These are phyloP conservation scores for Epirrhoe alternata DNA, from an alignment of 2,888 invertebrate species.

Conservation along the genomic window DNA sequence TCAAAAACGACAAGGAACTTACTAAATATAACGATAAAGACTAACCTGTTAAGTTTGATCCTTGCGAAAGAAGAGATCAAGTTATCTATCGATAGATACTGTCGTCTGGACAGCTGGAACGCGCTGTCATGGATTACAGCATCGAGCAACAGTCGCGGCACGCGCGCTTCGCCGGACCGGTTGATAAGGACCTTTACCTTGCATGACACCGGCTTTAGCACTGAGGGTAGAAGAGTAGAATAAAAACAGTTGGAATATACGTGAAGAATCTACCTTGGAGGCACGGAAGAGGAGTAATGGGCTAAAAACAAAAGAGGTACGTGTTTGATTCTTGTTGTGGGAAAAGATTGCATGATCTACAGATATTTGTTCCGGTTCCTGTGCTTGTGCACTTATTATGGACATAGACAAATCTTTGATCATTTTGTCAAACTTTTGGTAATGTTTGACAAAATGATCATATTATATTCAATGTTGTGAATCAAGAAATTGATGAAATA, in stretches of 20 bases:
- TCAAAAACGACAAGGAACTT: no score
- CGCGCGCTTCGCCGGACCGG: conserved; percentile 86
- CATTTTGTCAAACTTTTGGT: no score
- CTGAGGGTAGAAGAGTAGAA: conserved; percentile 70
- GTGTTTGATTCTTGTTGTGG: no score
- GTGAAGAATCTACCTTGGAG: conserved; percentile 1
- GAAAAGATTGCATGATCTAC: no score
- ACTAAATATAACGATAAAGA: no score
- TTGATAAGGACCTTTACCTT: conserved; percentile 92
- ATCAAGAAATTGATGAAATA: no score
- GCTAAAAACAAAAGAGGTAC: no score
- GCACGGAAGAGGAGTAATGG: background rate
- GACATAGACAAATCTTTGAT: no score
- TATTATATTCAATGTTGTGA: no score
- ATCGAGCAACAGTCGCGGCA: conserved; percentile 87
- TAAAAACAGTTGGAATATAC: background rate
- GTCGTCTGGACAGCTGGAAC: conserved; percentile 88
- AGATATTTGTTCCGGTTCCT: no score
- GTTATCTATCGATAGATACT: conserved; percentile 87
- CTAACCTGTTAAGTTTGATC: conserved; percentile 88
- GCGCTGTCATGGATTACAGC: conserved; percentile 91
- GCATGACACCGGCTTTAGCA: conserved; percentile 90
- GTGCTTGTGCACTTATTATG: no score
- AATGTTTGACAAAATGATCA: no score
- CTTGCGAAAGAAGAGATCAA: conserved; percentile 85